A percentile compares a stretch with the other conserved stretches of the same genome.
phyloP scores from a whole-genome alignment of 2,113 vertebrate species.

The Vireo altiloquus region DNA sequence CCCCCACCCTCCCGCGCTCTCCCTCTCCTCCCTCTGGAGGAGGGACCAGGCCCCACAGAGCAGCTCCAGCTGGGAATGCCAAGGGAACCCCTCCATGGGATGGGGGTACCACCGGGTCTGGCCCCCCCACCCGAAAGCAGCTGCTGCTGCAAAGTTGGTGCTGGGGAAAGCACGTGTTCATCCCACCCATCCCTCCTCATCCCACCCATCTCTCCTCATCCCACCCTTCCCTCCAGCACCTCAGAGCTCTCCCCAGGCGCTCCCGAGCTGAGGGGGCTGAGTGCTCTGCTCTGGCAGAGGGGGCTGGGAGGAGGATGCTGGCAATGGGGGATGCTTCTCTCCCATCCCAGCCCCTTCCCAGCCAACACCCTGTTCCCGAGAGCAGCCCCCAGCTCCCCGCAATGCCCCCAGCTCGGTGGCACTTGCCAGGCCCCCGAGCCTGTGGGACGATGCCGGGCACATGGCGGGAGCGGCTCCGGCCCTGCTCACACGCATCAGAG shows the following conservation, averaged over 20 bases:
- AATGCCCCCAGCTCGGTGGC: background rate
- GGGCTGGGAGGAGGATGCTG: background rate
- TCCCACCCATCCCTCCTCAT: background rate
- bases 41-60: accelerated
- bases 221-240: background rate
- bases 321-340: background rate
- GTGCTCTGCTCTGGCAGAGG: accelerated
- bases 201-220: background rate
- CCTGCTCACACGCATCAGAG: background rate
- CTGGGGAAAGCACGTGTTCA: background rate
- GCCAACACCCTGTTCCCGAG: accelerated
- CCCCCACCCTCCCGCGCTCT: background rate
- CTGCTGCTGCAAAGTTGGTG: background rate
- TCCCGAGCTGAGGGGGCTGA: background rate
- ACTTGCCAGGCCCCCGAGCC: background rate
- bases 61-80: background rate
- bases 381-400: accelerated
- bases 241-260: background rate
- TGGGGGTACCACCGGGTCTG: accelerated
- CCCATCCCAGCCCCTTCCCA: background rate
- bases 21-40: background rate
- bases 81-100: accelerated
- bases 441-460: accelerated
- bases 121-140: accelerated
- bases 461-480: background rate